Conservation (phyloP, 2,113 vertebrate genomes). For the Phoxinus phoxinus region DNA sequence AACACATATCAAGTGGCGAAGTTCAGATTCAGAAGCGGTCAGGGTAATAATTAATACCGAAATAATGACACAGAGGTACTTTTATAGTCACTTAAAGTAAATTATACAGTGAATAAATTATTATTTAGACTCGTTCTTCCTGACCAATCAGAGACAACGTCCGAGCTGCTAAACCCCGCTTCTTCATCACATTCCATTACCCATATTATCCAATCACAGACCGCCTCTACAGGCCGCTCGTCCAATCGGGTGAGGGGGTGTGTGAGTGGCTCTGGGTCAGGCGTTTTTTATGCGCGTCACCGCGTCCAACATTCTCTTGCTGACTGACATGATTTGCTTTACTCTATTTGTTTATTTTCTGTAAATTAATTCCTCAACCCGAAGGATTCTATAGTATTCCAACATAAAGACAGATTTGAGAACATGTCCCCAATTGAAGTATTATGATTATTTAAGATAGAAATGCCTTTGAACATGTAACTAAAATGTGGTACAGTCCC, state of each 20-base stretch:
- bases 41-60: background rate
- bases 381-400: background rate
- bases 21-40: background rate
- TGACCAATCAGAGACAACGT: background rate
- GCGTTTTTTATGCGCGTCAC: background rate
- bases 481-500: background rate
- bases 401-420: background rate
- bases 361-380: background rate
- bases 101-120: background rate
- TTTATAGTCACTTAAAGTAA: background rate
- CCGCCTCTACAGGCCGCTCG: background rate
- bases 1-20: background rate
- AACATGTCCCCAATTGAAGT: background rate
- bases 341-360: background rate
- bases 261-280: background rate
- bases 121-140: background rate
- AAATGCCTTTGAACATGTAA: background rate
- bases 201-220: slow-evolving; percentile 13
- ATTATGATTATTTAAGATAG: background rate
- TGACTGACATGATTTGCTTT: background rate
- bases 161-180: background rate
- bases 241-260: slow-evolving; percentile 37
- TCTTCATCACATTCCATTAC: background rate
- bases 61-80: background rate
- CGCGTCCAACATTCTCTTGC: background rate